Conservation (phyloP, 2,113 vertebrate species). For the Eulemur rufifrons region DNA sequence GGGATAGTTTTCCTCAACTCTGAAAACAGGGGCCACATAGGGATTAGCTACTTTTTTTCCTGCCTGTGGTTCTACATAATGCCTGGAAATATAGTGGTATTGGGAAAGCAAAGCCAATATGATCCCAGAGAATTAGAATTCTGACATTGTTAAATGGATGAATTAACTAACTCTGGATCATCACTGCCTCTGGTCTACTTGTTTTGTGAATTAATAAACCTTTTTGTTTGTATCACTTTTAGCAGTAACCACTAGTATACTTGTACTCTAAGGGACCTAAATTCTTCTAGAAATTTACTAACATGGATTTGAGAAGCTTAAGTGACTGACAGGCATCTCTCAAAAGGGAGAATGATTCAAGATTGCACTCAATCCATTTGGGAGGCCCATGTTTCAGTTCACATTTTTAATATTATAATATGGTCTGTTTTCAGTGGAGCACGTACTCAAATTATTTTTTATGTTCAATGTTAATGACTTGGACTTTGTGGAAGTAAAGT, state of each 20-base stretch:
- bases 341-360: background rate
- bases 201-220: background rate
- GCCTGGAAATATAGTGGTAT: background rate
- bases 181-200: background rate
- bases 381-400: background rate
- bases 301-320: background rate
- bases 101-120: background rate
- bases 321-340: background rate
- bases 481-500: slow-evolving; percentile 19
- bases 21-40: background rate
- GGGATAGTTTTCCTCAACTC: background rate
- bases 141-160: background rate
- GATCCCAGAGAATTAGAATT: background rate
- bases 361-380: background rate
- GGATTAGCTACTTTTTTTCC: background rate
- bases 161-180: background rate
- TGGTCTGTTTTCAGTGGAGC: slow-evolving; percentile 26
- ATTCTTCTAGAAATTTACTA: background rate
- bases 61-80: background rate
- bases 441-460: slow-evolving; percentile 38
- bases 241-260: background rate
- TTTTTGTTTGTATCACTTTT: background rate
- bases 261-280: background rate
- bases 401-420: background rate
- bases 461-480: slow-evolving; percentile 53